Base-by-base conservation (phyloP, 2,113 vertebrate genomes). In the Pachypanchax playfairii region DNA sequence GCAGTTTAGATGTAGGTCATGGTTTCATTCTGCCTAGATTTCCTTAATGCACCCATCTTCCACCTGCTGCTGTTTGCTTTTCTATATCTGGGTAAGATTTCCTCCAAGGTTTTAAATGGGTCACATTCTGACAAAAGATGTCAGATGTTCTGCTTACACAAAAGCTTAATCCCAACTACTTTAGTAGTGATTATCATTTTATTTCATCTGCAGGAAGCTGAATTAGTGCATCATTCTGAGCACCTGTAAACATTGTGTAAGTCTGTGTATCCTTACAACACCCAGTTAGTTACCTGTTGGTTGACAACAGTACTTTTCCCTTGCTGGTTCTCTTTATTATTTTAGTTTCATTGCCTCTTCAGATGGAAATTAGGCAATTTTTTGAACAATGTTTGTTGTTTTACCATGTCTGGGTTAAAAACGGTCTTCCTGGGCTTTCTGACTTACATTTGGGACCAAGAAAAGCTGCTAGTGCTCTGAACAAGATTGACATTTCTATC, bases 11-110 rank as follows among this genome's bases (percentile, higher is more conserved):
- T 70, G 51, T 52, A 53, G 73, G 65, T 56, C 74, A 73, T 13
- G 25, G 66, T 75, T 73, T 65, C 14, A 11, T 48, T 68, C 47
- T 65, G 18, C 61, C 50, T 69, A 24, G 41, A 61, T 59, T 75
- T 80, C 67, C 59, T 50, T 54, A 60, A 68, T 7, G 29, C 51
- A 58, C 44, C 54, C 9, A 72, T 49, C 75, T 65, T 58, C 35
- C 48, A 73, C 70, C 86, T 82, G 80, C 80, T 78, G 84, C 78
- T 65, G 82, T 70, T 75, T 77, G 77, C 84, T 81, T 73, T 73
- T 67, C 77, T 67, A 62, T 58, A 73, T 65, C 80, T 50, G 71
- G 60, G 55, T 46, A 74, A 77, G 70, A 70, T 78, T 74, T 79
- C 65, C 60, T 84, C 73, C 22, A 24, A 66, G 70, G 46, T 77